Evolutionary conservation across 1,140 invertebrate genomes (phyloP).

Genomic region (Polyergus mexicanus): DNA sequence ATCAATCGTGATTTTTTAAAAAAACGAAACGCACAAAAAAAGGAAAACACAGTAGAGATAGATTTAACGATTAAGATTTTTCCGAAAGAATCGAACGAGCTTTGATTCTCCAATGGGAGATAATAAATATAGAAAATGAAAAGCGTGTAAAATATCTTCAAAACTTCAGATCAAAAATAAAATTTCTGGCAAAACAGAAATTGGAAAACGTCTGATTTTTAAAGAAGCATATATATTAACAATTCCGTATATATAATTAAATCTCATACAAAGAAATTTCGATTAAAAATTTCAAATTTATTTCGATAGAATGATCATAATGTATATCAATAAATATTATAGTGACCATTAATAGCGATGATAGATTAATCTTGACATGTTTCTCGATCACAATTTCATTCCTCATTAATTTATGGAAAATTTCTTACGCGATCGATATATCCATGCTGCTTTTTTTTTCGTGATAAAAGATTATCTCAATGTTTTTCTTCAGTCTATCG

Average conservation of each 20-base stretch:
- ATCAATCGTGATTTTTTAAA: neutral
- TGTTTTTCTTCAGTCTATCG: neutral
- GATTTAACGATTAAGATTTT: neutral
- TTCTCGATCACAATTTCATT: neutral
- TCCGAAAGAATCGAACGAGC: neutral
- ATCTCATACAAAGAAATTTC: neutral
- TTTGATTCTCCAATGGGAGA: neutral
- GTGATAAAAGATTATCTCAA: slow-evolving; percentile 21
- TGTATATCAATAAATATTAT: neutral
- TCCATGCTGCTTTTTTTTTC: neutral
- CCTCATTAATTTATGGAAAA: slow-evolving; percentile 1
- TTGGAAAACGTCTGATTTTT: neutral
- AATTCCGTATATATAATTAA: neutral
- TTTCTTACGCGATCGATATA: neutral
- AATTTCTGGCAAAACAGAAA: neutral
- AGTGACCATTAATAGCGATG: no score
- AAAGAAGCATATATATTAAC: neutral
- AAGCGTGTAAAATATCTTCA: neutral
- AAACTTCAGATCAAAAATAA: neutral
- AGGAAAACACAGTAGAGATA: neutral
- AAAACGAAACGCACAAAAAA: neutral
- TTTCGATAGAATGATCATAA: neutral
- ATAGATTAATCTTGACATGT: neutral
- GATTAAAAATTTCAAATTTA: neutral
- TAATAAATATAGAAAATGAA: neutral